Percentiles rank a stretch among this genome's conserved stretches.
Evolutionary conservation across 2,888 invertebrate genomes (phyloP).

Genomic region (Drosophila borborema): DNA sequence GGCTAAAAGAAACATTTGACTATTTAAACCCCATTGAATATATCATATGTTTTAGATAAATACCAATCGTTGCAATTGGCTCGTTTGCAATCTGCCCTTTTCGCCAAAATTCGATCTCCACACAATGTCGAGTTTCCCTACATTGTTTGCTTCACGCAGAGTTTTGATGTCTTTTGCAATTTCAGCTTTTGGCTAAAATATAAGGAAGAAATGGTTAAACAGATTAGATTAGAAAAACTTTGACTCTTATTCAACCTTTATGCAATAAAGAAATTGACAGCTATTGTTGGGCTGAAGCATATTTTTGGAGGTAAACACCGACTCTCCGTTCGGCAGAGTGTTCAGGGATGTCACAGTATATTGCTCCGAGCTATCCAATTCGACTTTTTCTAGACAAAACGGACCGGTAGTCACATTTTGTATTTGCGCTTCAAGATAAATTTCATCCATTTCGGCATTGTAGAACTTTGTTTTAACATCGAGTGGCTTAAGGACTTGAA

Average conservation of each 20-base stretch:
- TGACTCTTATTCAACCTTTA: slow-evolving; percentile 86
- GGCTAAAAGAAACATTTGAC: slow-evolving; percentile 86
- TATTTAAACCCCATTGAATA: neutral
- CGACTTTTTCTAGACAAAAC: slow-evolving; percentile 97
- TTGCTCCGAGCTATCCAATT: slow-evolving; percentile 95
- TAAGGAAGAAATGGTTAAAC: neutral
- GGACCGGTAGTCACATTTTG: slow-evolving; percentile 97
- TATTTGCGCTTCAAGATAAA: slow-evolving; percentile 90
- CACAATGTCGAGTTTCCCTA: slow-evolving; percentile 98
- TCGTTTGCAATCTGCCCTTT: slow-evolving; percentile 97
- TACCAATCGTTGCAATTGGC: slow-evolving; percentile 95
- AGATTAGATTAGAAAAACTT: too few relatives aligned
- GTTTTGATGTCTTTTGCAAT: slow-evolving; percentile 91
- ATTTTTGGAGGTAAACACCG: slow-evolving; percentile 92
- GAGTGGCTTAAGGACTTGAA: slow-evolving; percentile 98
- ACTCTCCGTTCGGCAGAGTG: slow-evolving; percentile 88
- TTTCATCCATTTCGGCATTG: slow-evolving; percentile 94
- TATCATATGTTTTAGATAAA: slow-evolving; percentile 46
- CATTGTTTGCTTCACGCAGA: slow-evolving; percentile 93
- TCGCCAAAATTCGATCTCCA: slow-evolving; percentile 99
- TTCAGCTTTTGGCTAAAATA: slow-evolving; percentile 89
- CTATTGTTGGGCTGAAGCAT: slow-evolving; percentile 95
- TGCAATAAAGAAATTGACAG: slow-evolving; percentile 97
- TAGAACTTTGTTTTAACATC: slow-evolving; percentile 99
- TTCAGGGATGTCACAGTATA: slow-evolving; percentile 93